Percentiles rank a stretch among this genome's conserved stretches.
Conservation (phyloP, 92 coral and sea anemone genomes). For the Zoanthus gigantus region DNA sequence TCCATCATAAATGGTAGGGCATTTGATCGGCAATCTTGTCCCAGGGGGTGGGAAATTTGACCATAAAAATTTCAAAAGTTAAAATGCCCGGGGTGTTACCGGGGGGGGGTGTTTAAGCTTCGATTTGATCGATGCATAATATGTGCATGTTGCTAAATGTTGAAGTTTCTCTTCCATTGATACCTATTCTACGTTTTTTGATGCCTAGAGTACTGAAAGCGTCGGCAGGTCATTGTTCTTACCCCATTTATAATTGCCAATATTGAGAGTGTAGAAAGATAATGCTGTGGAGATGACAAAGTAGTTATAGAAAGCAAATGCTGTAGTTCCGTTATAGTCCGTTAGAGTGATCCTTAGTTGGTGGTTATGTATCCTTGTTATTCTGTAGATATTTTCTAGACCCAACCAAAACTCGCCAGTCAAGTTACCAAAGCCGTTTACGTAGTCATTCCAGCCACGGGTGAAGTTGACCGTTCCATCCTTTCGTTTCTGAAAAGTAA, state of each 20-base stretch:
- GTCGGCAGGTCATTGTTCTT: background rate
- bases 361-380: constrained; percentile 5
- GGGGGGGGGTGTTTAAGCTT: too few relatives aligned
- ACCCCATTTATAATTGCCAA: background rate
- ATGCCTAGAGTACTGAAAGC: background rate
- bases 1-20: too few relatives aligned
- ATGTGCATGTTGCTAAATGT: too few relatives aligned
- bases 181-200: background rate
- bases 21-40: too few relatives aligned
- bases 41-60: too few relatives aligned
- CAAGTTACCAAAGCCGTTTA: constrained; percentile 31
- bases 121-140: too few relatives aligned
- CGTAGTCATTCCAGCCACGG: constrained; percentile 39
- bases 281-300: constrained; percentile 7
- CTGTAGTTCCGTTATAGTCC: constrained; percentile 4
- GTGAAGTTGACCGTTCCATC: constrained; percentile 42
- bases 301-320: constrained; percentile 11
- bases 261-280: constrained; percentile 20
- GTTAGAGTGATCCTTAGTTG: background rate
- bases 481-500: constrained; percentile 11
- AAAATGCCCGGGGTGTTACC: too few relatives aligned
- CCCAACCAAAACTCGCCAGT: constrained; percentile 48
- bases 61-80: too few relatives aligned
- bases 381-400: constrained; percentile 27
- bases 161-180: background rate